Conservation (phyloP, 2,888 invertebrate species). For the Cantharis rustica region DNA sequence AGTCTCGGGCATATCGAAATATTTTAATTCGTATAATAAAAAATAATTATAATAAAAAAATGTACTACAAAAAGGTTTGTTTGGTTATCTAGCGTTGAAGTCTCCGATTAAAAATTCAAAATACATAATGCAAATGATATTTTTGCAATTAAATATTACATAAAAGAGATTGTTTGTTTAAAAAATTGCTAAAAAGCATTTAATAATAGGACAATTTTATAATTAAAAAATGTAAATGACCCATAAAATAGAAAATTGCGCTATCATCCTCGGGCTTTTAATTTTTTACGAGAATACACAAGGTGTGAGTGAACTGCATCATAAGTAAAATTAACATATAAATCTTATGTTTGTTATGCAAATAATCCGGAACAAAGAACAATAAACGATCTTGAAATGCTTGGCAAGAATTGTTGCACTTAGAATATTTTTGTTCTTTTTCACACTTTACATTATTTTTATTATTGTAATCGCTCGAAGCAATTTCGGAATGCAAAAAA, state of each 20-base stretch:
- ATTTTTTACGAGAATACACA: background rate
- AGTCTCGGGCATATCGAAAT: background rate
- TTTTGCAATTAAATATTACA: background rate
- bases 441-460: background rate
- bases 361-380: background rate
- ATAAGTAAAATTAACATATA: background rate
- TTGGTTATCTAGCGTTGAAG: background rate
- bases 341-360: background rate
- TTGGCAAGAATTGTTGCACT: background rate
- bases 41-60: background rate
- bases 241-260: constrained; percentile 18
- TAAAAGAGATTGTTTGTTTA: background rate
- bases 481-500: background rate
- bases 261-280: constrained; percentile 16
- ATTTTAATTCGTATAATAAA: background rate
- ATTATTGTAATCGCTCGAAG: background rate
- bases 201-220: background rate
- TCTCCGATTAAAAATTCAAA: background rate
- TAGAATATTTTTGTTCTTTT: background rate
- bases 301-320: background rate
- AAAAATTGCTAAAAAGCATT: background rate
- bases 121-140: background rate
- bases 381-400: background rate
- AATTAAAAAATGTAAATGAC: constrained; percentile 5
- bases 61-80: background rate